Conservation (phyloP, 2,797 vertebrate species). For the Malurus leucopterus region DNA sequence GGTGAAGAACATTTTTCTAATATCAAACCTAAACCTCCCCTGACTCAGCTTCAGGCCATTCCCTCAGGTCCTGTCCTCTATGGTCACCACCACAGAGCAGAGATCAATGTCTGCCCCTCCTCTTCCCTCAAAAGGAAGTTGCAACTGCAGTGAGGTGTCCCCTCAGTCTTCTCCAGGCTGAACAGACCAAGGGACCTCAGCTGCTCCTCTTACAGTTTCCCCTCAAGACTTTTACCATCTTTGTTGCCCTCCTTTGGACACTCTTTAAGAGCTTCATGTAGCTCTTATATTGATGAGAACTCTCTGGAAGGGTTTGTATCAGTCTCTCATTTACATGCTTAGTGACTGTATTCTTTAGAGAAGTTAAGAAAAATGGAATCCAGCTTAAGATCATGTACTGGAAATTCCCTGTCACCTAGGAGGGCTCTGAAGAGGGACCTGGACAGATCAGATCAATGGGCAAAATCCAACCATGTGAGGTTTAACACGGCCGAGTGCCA, state of each 20-base stretch:
- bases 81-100: too few relatives aligned
- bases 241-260: not conserved
- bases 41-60: not conserved
- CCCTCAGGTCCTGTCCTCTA: too few relatives aligned
- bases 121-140: accelerated
- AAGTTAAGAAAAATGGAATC: not conserved
- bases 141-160: not conserved
- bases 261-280: not conserved
- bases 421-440: not conserved
- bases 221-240: not conserved
- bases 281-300: not conserved
- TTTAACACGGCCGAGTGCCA: too few relatives aligned
- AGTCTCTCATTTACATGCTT: not conserved
- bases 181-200: not conserved
- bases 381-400: not conserved
- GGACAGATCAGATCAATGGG: not conserved
- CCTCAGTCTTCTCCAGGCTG: not conserved
- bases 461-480: not conserved
- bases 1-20: accelerated
- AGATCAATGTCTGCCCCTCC: not conserved
- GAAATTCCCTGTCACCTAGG: not conserved
- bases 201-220: accelerated
- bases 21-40: accelerated
- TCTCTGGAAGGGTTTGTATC: not conserved
- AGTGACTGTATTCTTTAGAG: not conserved